These are phyloP conservation scores for Drusus annulatus DNA, from an alignment of 1,140 invertebrate genomes.

Conservation along the genomic window DNA sequence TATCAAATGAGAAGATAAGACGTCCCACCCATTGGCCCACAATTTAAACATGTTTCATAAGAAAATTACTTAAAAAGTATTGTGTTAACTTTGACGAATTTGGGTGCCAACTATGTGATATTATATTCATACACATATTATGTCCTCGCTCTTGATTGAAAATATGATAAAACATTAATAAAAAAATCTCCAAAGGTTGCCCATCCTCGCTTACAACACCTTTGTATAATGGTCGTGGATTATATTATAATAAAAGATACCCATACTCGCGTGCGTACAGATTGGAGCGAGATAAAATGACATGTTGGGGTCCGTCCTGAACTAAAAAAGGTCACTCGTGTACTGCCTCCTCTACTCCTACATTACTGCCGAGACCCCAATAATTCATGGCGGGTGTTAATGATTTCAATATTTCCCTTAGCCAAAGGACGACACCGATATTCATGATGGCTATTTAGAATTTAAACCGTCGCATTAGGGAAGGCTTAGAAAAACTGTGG, in stretches of 20 bases:
- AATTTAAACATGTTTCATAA: too few relatives aligned
- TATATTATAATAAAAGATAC: slow-evolving; percentile 58
- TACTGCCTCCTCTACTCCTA: slow-evolving; percentile 45
- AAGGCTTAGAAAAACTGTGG: slow-evolving; percentile 15
- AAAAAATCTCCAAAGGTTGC: not conserved
- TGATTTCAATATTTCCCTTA: slow-evolving; percentile 48
- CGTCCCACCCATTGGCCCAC: too few relatives aligned
- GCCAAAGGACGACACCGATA: slow-evolving; percentile 40
- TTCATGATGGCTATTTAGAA: slow-evolving; percentile 47
- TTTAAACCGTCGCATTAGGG: slow-evolving; percentile 44
- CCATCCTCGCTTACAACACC: slow-evolving; percentile 43
- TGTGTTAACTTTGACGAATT: too few relatives aligned
- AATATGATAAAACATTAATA: not conserved
- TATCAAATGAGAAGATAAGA: too few relatives aligned
- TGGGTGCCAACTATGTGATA: too few relatives aligned
- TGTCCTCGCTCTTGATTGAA: not conserved
- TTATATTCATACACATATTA: too few relatives aligned
- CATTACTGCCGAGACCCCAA: slow-evolving; percentile 50
- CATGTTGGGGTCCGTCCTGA: slow-evolving; percentile 51
- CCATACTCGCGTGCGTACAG: slow-evolving; percentile 56
- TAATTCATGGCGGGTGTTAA: slow-evolving; percentile 54
- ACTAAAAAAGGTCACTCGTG: slow-evolving; percentile 56
- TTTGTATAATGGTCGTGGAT: slow-evolving; percentile 53
- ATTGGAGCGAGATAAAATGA: slow-evolving; percentile 55
- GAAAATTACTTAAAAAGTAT: too few relatives aligned